Evolutionary conservation across 2,797 vertebrate genomes (phyloP).

Genomic region (Hydrolagus colliei): DNA sequence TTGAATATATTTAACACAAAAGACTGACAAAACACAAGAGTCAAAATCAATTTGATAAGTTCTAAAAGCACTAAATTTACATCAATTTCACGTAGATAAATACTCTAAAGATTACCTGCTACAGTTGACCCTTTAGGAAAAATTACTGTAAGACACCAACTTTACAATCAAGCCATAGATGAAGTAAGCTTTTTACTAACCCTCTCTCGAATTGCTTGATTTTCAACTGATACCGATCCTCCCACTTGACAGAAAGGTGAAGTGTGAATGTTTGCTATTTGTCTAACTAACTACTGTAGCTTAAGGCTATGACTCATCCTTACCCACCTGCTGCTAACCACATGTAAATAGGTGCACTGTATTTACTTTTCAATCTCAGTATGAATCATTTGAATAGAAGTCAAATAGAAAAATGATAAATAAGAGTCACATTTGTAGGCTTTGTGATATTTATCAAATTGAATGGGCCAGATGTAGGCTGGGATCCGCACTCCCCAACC

Average conservation of each 20-base stretch:
- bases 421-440: too few relatives aligned
- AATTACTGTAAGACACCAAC: background rate
- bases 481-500: background rate
- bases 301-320: slow-evolving; percentile 14
- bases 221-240: background rate
- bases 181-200: background rate
- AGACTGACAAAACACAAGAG: background rate
- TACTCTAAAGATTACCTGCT: background rate
- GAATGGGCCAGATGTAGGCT: background rate
- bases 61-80: too few relatives aligned
- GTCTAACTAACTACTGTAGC: background rate
- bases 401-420: background rate
- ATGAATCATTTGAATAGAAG: background rate
- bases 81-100: background rate
- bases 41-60: background rate
- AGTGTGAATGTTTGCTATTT: slow-evolving; percentile 1
- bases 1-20: background rate
- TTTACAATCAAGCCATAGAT: background rate
- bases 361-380: slow-evolving; percentile 13
- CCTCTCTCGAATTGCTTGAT: background rate
- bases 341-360: slow-evolving; percentile 20
- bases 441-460: too few relatives aligned
- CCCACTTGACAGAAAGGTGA: background rate
- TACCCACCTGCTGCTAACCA: slow-evolving; percentile 7
- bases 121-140: background rate